These are phyloP conservation scores for Eilema depressum DNA, from an alignment of 2,888 invertebrate genomes.

Conservation along the genomic window DNA sequence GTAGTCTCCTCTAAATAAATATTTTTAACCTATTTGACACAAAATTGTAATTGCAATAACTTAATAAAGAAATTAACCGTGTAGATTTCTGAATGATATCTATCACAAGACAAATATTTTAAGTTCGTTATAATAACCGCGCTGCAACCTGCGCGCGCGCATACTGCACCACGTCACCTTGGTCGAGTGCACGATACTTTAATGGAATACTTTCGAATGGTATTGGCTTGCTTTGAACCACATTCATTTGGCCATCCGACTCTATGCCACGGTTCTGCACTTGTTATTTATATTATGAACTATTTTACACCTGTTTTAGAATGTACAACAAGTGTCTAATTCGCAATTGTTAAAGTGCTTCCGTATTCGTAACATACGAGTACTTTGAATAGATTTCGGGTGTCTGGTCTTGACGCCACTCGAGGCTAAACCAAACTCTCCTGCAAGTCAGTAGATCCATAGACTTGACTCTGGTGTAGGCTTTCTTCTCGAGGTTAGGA, in stretches of 20 bases:
- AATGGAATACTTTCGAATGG: slow-evolving; percentile 25
- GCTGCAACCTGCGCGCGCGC: slow-evolving; percentile 34
- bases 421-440: too few relatives aligned
- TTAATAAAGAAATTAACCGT: background rate
- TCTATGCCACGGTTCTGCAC: background rate
- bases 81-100: background rate
- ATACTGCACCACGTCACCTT: slow-evolving; percentile 60
- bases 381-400: too few relatives aligned
- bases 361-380: background rate
- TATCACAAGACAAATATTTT: background rate
- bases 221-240: slow-evolving; percentile 27
- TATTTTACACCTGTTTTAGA: background rate
- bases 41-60: background rate
- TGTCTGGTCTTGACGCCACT: too few relatives aligned
- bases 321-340: background rate
- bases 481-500: too few relatives aligned
- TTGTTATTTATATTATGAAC: background rate
- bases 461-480: too few relatives aligned
- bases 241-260: background rate
- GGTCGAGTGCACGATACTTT: slow-evolving; percentile 33
- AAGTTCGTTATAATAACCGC: background rate
- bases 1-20: background rate
- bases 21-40: background rate
- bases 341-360: background rate
- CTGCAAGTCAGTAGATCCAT: too few relatives aligned